Conservation (phyloP, 2,113 vertebrate genomes). For the Gymnorhina tibicen region DNA sequence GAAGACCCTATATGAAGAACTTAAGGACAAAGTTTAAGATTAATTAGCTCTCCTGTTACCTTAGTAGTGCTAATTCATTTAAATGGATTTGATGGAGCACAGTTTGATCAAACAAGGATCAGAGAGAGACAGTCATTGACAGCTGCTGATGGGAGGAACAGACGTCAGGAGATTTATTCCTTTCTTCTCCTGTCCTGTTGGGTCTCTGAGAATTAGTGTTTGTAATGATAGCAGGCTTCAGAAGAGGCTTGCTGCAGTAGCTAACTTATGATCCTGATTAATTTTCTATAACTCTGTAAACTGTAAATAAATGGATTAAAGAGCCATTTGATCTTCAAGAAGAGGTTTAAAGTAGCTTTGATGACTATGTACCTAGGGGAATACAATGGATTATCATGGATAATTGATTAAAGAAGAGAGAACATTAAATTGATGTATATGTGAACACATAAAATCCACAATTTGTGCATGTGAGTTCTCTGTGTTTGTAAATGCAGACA, state of each 20-base stretch:
- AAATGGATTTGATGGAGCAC: constrained; percentile 25
- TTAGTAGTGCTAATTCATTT: constrained; percentile 54
- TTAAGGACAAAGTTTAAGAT: constrained; percentile 35
- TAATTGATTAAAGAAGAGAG: constrained; percentile 67
- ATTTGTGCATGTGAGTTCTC: background rate
- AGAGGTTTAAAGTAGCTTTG: constrained; percentile 72
- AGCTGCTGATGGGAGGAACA: background rate
- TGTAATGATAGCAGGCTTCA: constrained; percentile 23
- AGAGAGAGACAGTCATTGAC: background rate
- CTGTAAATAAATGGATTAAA: constrained; percentile 75
- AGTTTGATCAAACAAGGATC: background rate
- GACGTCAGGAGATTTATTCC: background rate
- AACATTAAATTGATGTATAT: constrained; percentile 18
- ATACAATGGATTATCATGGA: constrained; percentile 68
- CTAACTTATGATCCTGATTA: constrained; percentile 67
- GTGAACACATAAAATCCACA: background rate
- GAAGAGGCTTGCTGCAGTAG: constrained; percentile 34
- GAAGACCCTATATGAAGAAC: background rate
- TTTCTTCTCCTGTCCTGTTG: constrained; percentile 18
- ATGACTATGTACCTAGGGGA: constrained; percentile 66
- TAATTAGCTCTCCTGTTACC: constrained; percentile 54
- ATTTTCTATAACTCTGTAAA: constrained; percentile 68
- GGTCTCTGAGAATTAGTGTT: constrained; percentile 34
- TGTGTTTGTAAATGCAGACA: background rate
- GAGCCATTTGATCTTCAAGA: constrained; percentile 75